phyloP scores from a whole-genome alignment of 1,140 invertebrate species.

The Diachasma alloeum region DNA sequence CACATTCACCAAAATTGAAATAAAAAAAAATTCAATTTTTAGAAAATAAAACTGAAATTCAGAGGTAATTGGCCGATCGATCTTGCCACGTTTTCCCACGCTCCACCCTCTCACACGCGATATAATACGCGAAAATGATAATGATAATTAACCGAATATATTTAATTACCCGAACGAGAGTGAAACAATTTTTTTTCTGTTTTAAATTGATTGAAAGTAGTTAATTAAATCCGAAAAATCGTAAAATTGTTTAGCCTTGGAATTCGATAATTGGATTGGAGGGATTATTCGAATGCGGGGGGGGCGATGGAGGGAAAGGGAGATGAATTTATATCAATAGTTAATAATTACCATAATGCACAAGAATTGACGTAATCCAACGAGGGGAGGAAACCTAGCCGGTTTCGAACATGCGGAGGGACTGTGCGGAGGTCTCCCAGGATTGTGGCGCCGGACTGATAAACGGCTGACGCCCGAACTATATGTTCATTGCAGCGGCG shows the following conservation, averaged over 20 bases:
- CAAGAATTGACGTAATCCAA: conserved; percentile 22
- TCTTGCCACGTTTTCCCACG: background rate
- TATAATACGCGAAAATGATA: no score
- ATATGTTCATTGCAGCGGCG: conserved; percentile 48
- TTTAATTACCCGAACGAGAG: no score
- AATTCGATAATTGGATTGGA: no score
- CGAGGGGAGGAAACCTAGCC: conserved; percentile 42
- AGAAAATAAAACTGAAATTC: no score
- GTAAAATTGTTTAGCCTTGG: no score
- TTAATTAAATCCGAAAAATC: no score
- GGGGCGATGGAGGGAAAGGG: background rate
- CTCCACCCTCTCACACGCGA: background rate
- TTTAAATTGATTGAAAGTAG: no score
- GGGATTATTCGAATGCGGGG: no score
- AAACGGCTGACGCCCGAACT: conserved; percentile 47
- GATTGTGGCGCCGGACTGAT: conserved; percentile 38
- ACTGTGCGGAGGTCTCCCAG: conserved; percentile 42
- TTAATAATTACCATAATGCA: conserved; percentile 29
- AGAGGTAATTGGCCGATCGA: background rate
- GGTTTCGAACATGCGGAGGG: conserved; percentile 59
- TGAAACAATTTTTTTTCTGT: no score
- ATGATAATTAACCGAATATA: no score
- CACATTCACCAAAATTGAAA: background rate
- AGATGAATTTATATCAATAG: background rate
- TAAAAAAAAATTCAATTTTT: no score